Conservation (phyloP, 2,113 vertebrate species). For the Ciconia boyciana region DNA sequence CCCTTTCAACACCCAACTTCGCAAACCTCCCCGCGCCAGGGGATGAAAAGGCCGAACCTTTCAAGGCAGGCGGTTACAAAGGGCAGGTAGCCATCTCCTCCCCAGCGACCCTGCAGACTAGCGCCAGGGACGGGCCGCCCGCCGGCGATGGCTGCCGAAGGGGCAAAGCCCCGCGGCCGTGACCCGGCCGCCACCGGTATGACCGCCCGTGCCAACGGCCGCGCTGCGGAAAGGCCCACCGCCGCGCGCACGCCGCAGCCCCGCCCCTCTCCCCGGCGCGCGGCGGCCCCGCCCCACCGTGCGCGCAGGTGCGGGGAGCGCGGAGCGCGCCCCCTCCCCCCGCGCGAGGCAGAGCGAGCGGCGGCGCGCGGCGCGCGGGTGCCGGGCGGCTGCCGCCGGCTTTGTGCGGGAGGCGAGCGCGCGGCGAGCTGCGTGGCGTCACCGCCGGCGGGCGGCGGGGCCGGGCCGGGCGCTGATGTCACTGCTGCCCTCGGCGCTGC, state of each 20-base stretch:
- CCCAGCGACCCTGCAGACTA: not conserved
- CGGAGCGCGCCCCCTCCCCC: not conserved
- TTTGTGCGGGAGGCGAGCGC: not conserved
- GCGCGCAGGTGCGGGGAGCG: not conserved
- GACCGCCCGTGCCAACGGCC: not conserved
- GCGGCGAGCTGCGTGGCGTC: not conserved
- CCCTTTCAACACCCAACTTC: not conserved
- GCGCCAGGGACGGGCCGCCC: too few relatives aligned
- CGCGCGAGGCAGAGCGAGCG: not conserved
- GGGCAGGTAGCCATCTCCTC: rapidly evolving
- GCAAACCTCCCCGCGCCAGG: not conserved
- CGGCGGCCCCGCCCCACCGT: not conserved
- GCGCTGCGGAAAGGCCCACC: not conserved
- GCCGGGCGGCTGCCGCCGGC: not conserved
- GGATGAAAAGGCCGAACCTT: not conserved
- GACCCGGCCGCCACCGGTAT: not conserved
- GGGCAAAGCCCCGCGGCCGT: too few relatives aligned
- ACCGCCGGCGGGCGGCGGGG: not conserved
- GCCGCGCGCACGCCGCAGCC: not conserved
- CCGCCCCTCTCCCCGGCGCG: not conserved
- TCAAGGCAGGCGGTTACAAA: too few relatives aligned
- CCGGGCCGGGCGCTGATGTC: not conserved
- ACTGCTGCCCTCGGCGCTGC: not conserved
- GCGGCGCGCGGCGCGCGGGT: not conserved
- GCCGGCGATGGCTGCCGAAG: too few relatives aligned